Evolutionary conservation across 92 coral and sea anemone genomes (phyloP), one percentile per base, ranked within the genome.

Genomic region (Porites rus): DNA sequence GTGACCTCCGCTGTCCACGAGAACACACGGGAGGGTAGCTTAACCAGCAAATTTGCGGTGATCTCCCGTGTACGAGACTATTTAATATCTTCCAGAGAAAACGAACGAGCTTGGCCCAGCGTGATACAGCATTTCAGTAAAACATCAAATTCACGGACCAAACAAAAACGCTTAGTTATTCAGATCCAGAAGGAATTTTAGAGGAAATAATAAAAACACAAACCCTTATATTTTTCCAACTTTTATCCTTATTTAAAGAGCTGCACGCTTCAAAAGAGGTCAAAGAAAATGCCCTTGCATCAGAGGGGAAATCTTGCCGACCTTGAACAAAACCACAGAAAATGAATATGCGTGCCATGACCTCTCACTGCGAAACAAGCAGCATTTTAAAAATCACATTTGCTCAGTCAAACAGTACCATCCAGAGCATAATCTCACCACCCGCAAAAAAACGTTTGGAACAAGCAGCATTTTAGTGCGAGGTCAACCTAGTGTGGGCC

Each of bases 21-120:
- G 58, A 64, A 83, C 88, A 84, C 13, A 84, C 83, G 88, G 81
- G 19, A 62, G 88, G 38, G 19, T 73, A 19, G 63, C 68, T 62
- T 77, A 77, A 25, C 90, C 85, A n/a, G 90, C 76, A 50, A 79
- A 72, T 62, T 71, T 87, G 73, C 90, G 86, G 54, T 73, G 86
- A 28, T 87, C 90, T 25, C 90, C 90, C 8, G 90, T 87, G 86
- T 87, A 71, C 68, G 86, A 87, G 25, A 87, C 90, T 3, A 87
- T 79, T 65, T 65, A 65, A 65, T 31, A 65, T 65, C 69, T 65
- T 65, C 19, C 69, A 65, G 69, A 65, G 69, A 65, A 65, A 65
- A 65, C 69, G n/a, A n/a, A 65, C 69, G 69, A 28, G 31, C 31
- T 28, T 3, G 31, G 31, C 31, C 31, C 31, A 28, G 31, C 31